These are phyloP conservation scores for Palloptera scutellata DNA, from an alignment of 2,888 invertebrate genomes.

Conservation along the genomic window DNA sequence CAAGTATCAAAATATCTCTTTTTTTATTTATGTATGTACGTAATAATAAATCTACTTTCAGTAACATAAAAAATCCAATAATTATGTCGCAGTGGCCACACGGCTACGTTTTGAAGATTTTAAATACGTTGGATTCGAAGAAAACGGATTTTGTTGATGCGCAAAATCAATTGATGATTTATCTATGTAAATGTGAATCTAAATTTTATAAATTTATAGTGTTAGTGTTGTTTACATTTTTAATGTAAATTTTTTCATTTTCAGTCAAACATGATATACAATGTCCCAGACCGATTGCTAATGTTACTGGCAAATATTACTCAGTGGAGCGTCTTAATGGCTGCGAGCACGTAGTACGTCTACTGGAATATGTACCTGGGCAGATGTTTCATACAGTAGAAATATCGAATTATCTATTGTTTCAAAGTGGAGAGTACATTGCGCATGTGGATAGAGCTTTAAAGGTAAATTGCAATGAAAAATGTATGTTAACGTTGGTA, in stretches of 20 bases:
- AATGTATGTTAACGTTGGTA: background rate
- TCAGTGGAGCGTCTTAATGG: conserved; percentile 66
- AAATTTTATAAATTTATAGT: background rate
- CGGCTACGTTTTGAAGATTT: conserved; percentile 83
- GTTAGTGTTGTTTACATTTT: conserved; percentile 7
- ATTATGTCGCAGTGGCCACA: conserved; percentile 67
- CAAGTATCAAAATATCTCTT: no score
- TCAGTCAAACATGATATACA: conserved; percentile 70
- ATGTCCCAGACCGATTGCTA: conserved; percentile 77
- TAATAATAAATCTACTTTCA: conserved; percentile 39
- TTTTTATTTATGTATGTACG: no score
- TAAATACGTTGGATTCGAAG: conserved; percentile 82
- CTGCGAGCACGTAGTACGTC: conserved; percentile 74
- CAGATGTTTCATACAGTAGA: conserved; percentile 72
- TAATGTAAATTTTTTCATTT: conserved; percentile 26
- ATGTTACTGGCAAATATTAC: conserved; percentile 72
- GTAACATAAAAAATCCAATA: conserved; percentile 70
- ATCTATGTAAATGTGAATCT: conserved; percentile 69
- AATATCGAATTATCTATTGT: conserved; percentile 70
- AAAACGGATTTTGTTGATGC: conserved; percentile 74
- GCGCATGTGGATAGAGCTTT: conserved; percentile 75
- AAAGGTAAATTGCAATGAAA: conserved; percentile 68
- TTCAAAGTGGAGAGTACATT: conserved; percentile 76
- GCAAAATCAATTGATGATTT: conserved; percentile 77
- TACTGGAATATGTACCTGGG: conserved; percentile 81